Conservation (phyloP, 2,113 vertebrate genomes). For the Percopsis transmontana region DNA sequence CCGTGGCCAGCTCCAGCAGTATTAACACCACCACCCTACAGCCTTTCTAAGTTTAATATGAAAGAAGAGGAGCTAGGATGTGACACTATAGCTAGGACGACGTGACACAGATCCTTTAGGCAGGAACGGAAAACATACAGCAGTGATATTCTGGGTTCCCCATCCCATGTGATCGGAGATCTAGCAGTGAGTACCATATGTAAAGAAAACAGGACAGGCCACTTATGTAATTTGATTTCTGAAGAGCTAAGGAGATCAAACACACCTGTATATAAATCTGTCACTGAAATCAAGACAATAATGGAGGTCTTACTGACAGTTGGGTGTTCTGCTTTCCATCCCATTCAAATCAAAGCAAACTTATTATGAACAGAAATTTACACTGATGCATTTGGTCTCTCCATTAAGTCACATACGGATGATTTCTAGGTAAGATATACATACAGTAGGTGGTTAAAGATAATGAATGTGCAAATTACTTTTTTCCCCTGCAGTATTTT, state of each 20-base stretch:
- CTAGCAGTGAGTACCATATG: neutral
- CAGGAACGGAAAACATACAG: neutral
- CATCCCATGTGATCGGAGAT: neutral
- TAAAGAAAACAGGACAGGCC: conserved; percentile 46
- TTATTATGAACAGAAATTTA: conserved; percentile 53
- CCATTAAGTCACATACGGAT: conserved; percentile 46
- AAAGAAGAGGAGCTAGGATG: no score
- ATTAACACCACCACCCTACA: no score
- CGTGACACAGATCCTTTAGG: no score
- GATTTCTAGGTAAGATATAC: conserved; percentile 33
- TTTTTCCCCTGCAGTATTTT: conserved; percentile 27
- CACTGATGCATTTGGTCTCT: conserved; percentile 56
- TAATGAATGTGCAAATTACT: conserved; percentile 48
- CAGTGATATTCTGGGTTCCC: neutral
- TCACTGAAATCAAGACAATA: conserved; percentile 59
- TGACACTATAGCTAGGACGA: no score
- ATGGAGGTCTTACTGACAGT: conserved; percentile 68
- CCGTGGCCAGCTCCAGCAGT: neutral
- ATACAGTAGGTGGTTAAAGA: conserved; percentile 44
- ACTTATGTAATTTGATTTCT: conserved; percentile 69
- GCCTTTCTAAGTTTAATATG: no score
- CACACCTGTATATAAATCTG: conserved; percentile 72
- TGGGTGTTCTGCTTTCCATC: conserved; percentile 68
- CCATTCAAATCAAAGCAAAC: conserved; percentile 60
- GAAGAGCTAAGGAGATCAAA: conserved; percentile 62